Evolutionary conservation across 2,797 vertebrate genomes (phyloP), one percentile per base, ranked within the genome.

Genomic region (Malacoraja senta): DNA sequence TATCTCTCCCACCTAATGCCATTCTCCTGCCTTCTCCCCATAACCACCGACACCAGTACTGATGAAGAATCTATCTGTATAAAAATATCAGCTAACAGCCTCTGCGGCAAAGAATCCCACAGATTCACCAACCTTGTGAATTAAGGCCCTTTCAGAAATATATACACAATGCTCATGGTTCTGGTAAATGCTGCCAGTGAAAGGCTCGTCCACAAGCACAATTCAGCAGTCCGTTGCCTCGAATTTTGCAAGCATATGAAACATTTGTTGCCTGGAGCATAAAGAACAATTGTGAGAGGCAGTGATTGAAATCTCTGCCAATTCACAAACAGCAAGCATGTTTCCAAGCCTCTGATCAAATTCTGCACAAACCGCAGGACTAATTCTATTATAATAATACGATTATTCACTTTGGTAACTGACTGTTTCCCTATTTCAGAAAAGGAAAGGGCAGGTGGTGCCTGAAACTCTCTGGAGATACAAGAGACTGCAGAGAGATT

Each of bases 321-420:
- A 38, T 29, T 88, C n/a, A 88, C 84, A 21, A 68, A 88, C 84
- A 68, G 61, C 84, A 88, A 68, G n/a, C 68, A 35, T 19, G 21
- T 35, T 32, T 63, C 3, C 63, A 68, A 88, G 63, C 61, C 63
- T 68, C 21, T 88, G n/a, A 88, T 88, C 65, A 32, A 88, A 88
- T 68, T 88, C 63, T 35, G 63, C 84, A 88, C 61, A 88, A 88
- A 68, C n/a, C 19, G 17, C 65, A 68, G 17, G 84, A 35, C 84
- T 68, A 88, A 88, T 88, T 88, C 84, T 88, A 68, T 88, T 88
- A 88, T 35, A 88, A 63, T 88, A 88, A 88, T 63, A 88, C 61
- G 61, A 88, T 88, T 88, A 88, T 68, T 74, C 71, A 74, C 71
- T 21, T 74, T 74, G 71, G 71, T 74, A 74, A 74, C 24, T 74